phyloP scores from a whole-genome alignment of 2,113 vertebrate species.

The Tiliqua scincoides region DNA sequence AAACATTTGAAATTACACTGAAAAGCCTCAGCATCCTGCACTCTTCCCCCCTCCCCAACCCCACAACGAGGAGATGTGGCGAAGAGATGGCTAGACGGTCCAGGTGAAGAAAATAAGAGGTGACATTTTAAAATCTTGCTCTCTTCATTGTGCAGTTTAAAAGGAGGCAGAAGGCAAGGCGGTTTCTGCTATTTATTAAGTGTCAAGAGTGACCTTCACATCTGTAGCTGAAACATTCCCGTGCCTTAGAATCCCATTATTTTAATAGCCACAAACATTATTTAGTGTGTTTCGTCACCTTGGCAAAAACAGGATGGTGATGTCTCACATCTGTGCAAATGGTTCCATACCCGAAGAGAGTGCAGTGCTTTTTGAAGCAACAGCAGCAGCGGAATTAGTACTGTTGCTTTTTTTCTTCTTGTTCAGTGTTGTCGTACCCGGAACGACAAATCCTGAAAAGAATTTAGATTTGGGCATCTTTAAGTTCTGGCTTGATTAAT shows the following conservation, averaged over 20 bases:
- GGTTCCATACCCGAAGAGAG: not conserved
- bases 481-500: not conserved
- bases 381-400: fast-evolving
- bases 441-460: not conserved
- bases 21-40: constrained; percentile 37
- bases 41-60: not conserved
- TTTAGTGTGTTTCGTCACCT: not conserved
- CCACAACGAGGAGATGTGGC: not conserved
- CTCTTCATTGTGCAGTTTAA: not conserved
- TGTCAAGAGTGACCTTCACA: not conserved
- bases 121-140: constrained; percentile 32
- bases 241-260: not conserved
- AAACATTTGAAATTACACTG: constrained; percentile 50
- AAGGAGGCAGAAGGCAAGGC: not conserved
- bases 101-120: constrained; percentile 18
- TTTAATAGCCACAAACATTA: not conserved
- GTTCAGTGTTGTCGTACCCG: not conserved
- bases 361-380: not conserved
- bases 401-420: not conserved
- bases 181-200: not conserved
- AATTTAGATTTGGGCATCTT: not conserved
- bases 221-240: constrained; percentile 33
- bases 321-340: not conserved
- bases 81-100: not conserved
- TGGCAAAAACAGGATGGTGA: not conserved